These are phyloP conservation scores for Netelia inedita DNA, from an alignment of 2,888 invertebrate genomes.

Conservation along the genomic window DNA sequence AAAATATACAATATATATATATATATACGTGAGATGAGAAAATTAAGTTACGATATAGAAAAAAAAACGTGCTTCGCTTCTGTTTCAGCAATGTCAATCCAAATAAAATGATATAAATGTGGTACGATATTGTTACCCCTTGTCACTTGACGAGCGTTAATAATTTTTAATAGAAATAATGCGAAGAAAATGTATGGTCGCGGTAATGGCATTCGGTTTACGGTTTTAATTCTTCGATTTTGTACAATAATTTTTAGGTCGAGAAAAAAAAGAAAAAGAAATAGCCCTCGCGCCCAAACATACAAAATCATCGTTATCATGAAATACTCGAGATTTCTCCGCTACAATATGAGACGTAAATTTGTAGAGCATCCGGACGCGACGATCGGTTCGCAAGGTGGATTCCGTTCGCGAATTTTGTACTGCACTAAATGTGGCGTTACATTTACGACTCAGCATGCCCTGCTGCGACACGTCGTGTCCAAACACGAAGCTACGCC, in stretches of 20 bases:
- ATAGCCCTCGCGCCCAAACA: not conserved
- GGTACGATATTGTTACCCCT: slow-evolving; percentile 55
- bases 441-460: slow-evolving; percentile 78
- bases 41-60: slow-evolving; percentile 50
- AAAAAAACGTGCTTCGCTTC: slow-evolving; percentile 75
- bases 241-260: slow-evolving; percentile 7
- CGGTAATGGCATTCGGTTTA: slow-evolving; percentile 71
- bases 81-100: slow-evolving; percentile 77
- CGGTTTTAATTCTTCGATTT: slow-evolving; percentile 66
- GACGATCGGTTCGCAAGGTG: slow-evolving; percentile 53
- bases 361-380: slow-evolving; percentile 75
- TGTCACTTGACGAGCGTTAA: slow-evolving; percentile 2
- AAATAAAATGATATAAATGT: slow-evolving; percentile 75
- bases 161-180: too few relatives aligned
- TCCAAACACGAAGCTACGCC: slow-evolving; percentile 79
- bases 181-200: slow-evolving; percentile 68
- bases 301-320: not conserved
- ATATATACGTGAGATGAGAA: slow-evolving; percentile 33
- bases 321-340: slow-evolving; percentile 17
- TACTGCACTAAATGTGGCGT: slow-evolving; percentile 76
- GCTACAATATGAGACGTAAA: slow-evolving; percentile 73
- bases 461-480: slow-evolving; percentile 78
- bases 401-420: slow-evolving; percentile 71
- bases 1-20: slow-evolving; percentile 31
- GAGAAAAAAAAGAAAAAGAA: slow-evolving; percentile 8